Percentiles rank a stretch among this genome's conserved stretches.
These are phyloP conservation scores for Psittacula echo DNA, from an alignment of 2,797 vertebrate genomes.

Conservation along the genomic window DNA sequence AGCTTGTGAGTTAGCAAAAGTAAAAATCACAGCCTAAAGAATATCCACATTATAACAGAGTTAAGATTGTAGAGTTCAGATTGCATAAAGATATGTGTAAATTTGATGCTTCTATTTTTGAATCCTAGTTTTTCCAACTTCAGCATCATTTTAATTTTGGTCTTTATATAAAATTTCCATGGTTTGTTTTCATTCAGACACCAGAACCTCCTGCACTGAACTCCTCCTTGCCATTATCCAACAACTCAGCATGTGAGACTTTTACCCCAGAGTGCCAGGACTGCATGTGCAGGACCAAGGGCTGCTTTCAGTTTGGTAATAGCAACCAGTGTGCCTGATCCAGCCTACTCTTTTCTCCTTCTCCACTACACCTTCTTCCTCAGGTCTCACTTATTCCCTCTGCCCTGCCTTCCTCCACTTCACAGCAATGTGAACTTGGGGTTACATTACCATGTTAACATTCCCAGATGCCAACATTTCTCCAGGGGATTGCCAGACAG, in stretches of 20 bases:
- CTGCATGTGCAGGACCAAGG: background rate
- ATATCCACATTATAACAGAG: background rate
- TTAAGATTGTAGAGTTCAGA: background rate
- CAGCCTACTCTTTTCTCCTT: background rate
- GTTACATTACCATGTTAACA: rapidly evolving
- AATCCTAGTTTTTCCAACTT: background rate
- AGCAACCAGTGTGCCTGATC: rapidly evolving
- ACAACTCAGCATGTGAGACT: background rate
- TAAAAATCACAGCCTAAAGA: background rate
- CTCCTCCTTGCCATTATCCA: background rate
- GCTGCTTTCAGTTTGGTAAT: background rate
- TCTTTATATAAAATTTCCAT: background rate
- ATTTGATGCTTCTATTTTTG: background rate
- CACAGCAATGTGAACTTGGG: rapidly evolving
- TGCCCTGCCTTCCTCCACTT: rapidly evolving
- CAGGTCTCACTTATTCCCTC: background rate
- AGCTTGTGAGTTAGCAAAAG: background rate
- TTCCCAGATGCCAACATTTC: background rate
- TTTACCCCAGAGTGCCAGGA: rapidly evolving
- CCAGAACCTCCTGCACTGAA: background rate
- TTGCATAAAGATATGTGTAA: background rate
- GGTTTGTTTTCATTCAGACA: background rate
- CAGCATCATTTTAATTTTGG: background rate
- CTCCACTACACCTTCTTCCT: background rate
- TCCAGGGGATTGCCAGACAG: background rate